phyloP scores from a whole-genome alignment of 2,797 vertebrate genomes.

The Acrossocheilus wenchowensis region DNA sequence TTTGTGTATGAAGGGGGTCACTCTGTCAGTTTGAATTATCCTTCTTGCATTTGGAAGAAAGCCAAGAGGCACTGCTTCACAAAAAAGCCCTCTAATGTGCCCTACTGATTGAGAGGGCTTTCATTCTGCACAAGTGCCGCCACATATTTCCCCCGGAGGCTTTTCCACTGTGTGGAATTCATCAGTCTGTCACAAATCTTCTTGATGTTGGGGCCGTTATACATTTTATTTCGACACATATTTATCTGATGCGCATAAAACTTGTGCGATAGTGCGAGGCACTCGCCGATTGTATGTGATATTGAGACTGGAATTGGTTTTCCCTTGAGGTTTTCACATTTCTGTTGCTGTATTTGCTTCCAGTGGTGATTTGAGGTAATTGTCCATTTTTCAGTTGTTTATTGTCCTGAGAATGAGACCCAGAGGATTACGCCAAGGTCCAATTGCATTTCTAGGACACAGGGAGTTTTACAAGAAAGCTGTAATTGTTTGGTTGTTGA shows the following conservation, averaged over 20 bases:
- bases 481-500: constrained; percentile 6
- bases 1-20: constrained; percentile 71
- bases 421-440: constrained; percentile 71
- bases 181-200: constrained; percentile 45
- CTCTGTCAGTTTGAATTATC: constrained; percentile 74
- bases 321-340: constrained; percentile 32
- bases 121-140: constrained; percentile 45
- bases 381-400: constrained; percentile 76
- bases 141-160: constrained; percentile 52
- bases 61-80: constrained; percentile 66
- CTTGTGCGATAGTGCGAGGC: not conserved
- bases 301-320: constrained; percentile 1
- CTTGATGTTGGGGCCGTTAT: constrained; percentile 18
- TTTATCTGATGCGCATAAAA: constrained; percentile 53
- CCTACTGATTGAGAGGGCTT: constrained; percentile 63
- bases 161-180: constrained; percentile 31
- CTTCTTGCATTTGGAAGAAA: constrained; percentile 66
- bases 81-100: constrained; percentile 63
- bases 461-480: constrained; percentile 11
- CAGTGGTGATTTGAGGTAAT: constrained; percentile 76
- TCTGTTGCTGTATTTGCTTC: constrained; percentile 73
- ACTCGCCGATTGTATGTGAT: not conserved
- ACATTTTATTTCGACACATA: constrained; percentile 6
- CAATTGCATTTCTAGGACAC: constrained; percentile 69
- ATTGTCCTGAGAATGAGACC: constrained; percentile 72